Conservation (phyloP, 2,888 invertebrate genomes). For the Acrobasis consociella region DNA sequence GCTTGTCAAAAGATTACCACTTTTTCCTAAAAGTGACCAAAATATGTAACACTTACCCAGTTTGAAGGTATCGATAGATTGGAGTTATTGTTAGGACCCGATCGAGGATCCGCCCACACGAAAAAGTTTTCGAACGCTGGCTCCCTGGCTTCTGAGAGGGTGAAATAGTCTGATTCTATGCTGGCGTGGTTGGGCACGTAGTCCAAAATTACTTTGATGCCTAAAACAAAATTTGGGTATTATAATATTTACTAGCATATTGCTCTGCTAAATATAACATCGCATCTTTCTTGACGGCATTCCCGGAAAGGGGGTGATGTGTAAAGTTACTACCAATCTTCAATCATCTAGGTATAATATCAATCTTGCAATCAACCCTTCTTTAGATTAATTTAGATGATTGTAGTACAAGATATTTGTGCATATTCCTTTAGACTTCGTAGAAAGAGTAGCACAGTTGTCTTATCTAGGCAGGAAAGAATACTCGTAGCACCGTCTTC, state of each 20-base stretch:
- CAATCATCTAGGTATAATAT: too few relatives aligned
- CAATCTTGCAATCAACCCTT: too few relatives aligned
- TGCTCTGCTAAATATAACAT: too few relatives aligned
- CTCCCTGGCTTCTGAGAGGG: conserved; percentile 81
- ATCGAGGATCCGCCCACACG: conserved; percentile 85
- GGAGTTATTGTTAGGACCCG: conserved; percentile 49
- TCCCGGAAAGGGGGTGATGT: too few relatives aligned
- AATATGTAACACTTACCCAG: conserved; percentile 54
- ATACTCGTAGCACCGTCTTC: neutral
- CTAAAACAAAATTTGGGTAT: conserved; percentile 31
- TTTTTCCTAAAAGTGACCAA: neutral
- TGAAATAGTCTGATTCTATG: conserved; percentile 90
- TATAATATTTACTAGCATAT: neutral
- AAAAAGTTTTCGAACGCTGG: conserved; percentile 87
- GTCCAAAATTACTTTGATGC: conserved; percentile 80
- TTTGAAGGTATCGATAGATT: conserved; percentile 65
- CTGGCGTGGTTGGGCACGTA: conserved; percentile 86
- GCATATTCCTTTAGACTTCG: too few relatives aligned
- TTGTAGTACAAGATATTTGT: too few relatives aligned
- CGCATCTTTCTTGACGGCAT: too few relatives aligned
- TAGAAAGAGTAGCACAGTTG: too few relatives aligned
- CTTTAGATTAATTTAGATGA: too few relatives aligned
- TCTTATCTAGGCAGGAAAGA: neutral
- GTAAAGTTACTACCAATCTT: too few relatives aligned
- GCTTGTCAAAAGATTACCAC: too few relatives aligned